Base-by-base conservation (phyloP, 2,113 vertebrate genomes). In the Crocuta crocuta region DNA sequence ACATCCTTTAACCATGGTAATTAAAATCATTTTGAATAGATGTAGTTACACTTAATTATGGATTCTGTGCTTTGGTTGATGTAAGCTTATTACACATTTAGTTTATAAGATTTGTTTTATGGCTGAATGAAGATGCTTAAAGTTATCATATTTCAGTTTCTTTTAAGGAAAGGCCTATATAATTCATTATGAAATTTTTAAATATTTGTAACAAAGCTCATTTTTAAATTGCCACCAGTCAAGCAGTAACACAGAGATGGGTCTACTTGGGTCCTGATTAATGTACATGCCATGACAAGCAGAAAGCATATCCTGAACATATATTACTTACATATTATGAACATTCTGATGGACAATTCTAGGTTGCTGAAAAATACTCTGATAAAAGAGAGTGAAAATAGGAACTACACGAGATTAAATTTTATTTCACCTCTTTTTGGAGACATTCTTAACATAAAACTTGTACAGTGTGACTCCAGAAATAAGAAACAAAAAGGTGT, bases 21-120 rank as follows among this genome's bases (percentile, higher is more conserved):
- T 96, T 98, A 95, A 97, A 97, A 79, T 88, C 73, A 88, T 94
- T 91, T 71, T 89, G 78, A 94, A 76, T 95, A 85, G 93, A 79
- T 81, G 15, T 82, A 35, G 17, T 91, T 93, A 80, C 0, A 66
- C 45, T 91, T 97, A 97, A 96, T 97, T 97, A 82, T 55, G 39
- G 50, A 92, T 92, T 94, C 73, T 68, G 7, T 91, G 39, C 15
- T 92, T 15, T 81, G 90, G 61, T 86, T 81, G 35, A 61, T 79
- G 39, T 53, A 35, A 78, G 81, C n/a, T 95, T 96, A 35, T 91
- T 89, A 55, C 26, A 93, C 13, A 91, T 61, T 97, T 92, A 86
- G 68, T 87, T 94, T 65, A 26, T 84, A 86, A 93, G 68, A 86
- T 21, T 26, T 82, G 48, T 97, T 97, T 31, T 93, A 71, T 93